Evolutionary conservation across 2,797 vertebrate genomes (phyloP), one percentile per base, ranked within the genome.

Genomic region (Nyctibius grandis): DNA sequence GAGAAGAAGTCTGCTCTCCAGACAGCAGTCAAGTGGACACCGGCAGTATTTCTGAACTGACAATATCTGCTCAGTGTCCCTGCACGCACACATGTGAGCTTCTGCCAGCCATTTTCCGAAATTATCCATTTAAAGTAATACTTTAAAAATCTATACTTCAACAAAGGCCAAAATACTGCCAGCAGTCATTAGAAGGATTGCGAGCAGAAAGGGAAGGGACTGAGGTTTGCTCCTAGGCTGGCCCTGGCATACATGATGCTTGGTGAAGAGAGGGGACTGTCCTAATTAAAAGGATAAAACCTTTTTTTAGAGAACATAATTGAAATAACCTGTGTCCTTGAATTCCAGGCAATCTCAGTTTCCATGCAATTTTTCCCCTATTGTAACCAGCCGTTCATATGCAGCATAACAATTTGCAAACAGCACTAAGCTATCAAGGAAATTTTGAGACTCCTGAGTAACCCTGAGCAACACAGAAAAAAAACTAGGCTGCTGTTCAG

Each of bases 1-100:
- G 31, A 97, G 69, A 42, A 56, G 53, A 77, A 89, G 16, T 47
- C 72, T 81, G 40, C 61, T 69, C 63, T 61, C 50, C 85, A 81
- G 50, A 31, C 40, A 80, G 73, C 56, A 56, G 15, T 42, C 50
- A 59, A 56, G 75, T 36, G 56, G 67, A 59, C 1, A 1, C 26
- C 78, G 77, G 69, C 42, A 83, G 2, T 28, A 42, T 81, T 87
- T 77, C 73, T 3, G 0, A 82, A 53, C 22, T 0, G 1, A n/a
- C 22, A 11, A 13, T 76, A 77, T n/a, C 45, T 85, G 19, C 60
- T 85, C n/a, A 6, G 28, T 85, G 45, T 20, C 51, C 42, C 45
- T 54, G 38, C 65, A 31, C 0, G 0, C 9, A 42, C 33, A 36
- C 21, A 34, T 4, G 40, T 18, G 38, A 88, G 54, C 34, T 68